Evolutionary conservation across 2,888 invertebrate species (phyloP).

Genomic region (Stenoptilia bipunctidactyla): DNA sequence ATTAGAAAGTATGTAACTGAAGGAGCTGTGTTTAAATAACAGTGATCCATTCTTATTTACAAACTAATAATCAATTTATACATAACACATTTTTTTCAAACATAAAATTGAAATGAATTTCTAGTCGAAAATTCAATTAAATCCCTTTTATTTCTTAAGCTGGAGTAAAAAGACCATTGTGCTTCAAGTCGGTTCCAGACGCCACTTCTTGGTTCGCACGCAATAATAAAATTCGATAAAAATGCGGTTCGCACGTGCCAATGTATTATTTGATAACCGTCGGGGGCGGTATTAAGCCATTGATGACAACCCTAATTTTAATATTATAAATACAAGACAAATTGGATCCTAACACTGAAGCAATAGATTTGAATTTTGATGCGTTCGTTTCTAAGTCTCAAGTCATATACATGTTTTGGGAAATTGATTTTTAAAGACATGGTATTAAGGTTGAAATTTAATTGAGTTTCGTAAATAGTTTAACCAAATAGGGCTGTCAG

Average conservation of each 20-base stretch:
- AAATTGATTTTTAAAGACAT: too few species aligned
- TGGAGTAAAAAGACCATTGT: slow-evolving; percentile 28
- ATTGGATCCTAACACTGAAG: slow-evolving; percentile 14
- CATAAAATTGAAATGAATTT: slow-evolving; percentile 10
- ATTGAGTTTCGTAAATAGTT: too few species aligned
- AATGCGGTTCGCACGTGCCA: slow-evolving; percentile 55
- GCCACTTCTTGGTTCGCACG: slow-evolving; percentile 58
- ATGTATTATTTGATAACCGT: slow-evolving; percentile 67
- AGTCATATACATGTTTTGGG: too few species aligned
- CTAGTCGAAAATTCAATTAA: slow-evolving; percentile 4
- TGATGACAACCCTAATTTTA: slow-evolving; percentile 55
- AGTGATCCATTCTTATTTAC: background rate
- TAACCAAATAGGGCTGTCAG: slow-evolving; percentile 40
- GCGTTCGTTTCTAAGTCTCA: background rate
- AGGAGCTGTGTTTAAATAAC: background rate
- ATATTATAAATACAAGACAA: slow-evolving; percentile 17
- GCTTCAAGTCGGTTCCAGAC: slow-evolving; percentile 47
- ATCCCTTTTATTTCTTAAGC: slow-evolving; percentile 12
- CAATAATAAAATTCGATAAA: slow-evolving; percentile 51
- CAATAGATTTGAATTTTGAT: slow-evolving; percentile 17
- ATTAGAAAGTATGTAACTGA: too few species aligned
- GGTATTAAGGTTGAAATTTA: too few species aligned
- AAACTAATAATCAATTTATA: background rate
- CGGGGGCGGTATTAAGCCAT: slow-evolving; percentile 62
- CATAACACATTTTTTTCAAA: slow-evolving; percentile 16